phyloP scores from a whole-genome alignment of 2,797 vertebrate species.

The Sebastes oblongus region DNA sequence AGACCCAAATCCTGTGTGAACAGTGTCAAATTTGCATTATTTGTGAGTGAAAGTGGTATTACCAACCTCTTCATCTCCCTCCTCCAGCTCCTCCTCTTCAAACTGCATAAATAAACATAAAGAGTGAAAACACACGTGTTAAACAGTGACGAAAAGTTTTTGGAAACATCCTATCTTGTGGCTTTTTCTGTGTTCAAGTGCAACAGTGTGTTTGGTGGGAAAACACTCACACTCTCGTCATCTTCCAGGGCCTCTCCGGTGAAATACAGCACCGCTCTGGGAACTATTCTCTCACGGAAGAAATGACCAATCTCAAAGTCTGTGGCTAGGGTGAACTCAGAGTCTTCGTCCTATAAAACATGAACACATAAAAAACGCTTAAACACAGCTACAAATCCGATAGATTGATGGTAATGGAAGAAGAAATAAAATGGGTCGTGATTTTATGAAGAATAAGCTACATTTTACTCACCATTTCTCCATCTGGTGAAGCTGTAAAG shows the following conservation, averaged over 20 bases:
- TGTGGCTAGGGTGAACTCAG: conserved; percentile 91
- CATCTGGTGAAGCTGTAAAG: conserved; percentile 88
- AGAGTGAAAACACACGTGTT: background rate
- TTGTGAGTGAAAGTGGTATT: background rate
- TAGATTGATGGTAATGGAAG: background rate
- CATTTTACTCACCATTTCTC: conserved; percentile 90
- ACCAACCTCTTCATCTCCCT: conserved; percentile 96
- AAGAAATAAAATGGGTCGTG: background rate
- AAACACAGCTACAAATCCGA: background rate
- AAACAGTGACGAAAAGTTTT: background rate
- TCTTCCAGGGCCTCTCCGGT: conserved; percentile 97
- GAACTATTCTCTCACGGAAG: conserved; percentile 97
- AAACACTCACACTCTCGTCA: conserved; percentile 90
- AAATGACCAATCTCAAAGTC: conserved; percentile 99
- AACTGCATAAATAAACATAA: conserved; percentile 82
- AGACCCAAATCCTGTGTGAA: background rate
- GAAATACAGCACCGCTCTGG: conserved; percentile 96
- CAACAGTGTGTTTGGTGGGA: background rate
- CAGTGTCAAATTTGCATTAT: background rate
- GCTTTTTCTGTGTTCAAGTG: background rate
- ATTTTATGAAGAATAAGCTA: background rate
- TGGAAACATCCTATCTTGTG: background rate
- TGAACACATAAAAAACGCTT: background rate
- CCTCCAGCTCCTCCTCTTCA: conserved; percentile 94
- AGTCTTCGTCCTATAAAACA: conserved; percentile 91